phyloP scores from a whole-genome alignment of 2,113 vertebrate genomes.

The Cyanoliseus patagonus region DNA sequence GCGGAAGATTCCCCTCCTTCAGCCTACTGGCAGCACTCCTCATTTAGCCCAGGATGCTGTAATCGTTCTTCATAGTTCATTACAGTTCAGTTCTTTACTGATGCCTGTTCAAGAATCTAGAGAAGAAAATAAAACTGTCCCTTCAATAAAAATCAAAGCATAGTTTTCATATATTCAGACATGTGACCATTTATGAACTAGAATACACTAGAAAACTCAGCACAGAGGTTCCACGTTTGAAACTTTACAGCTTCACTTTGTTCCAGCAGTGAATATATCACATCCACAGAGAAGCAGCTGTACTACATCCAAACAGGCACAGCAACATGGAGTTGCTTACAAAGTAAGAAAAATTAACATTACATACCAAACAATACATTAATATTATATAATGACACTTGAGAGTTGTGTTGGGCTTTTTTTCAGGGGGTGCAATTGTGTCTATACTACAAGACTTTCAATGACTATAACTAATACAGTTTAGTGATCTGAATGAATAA shows the following conservation, averaged over 20 bases:
- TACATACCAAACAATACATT: neutral
- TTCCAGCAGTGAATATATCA: neutral
- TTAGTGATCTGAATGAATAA: neutral
- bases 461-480: neutral
- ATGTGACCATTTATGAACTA: neutral
- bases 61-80: neutral
- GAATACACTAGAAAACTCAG: neutral
- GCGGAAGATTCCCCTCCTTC: neutral
- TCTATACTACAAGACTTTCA: neutral
- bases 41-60: neutral
- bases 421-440: neutral
- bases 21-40: neutral
- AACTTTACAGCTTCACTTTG: neutral
- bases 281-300: neutral
- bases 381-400: neutral
- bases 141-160: neutral
- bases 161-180: neutral
- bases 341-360: neutral
- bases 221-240: neutral
- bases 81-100: neutral
- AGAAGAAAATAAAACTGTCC: neutral
- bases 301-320: neutral
- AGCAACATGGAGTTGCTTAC: neutral
- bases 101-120: neutral
- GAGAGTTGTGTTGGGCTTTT: neutral